Conservation (phyloP, 1,140 invertebrate genomes). For the Dryas iulia region DNA sequence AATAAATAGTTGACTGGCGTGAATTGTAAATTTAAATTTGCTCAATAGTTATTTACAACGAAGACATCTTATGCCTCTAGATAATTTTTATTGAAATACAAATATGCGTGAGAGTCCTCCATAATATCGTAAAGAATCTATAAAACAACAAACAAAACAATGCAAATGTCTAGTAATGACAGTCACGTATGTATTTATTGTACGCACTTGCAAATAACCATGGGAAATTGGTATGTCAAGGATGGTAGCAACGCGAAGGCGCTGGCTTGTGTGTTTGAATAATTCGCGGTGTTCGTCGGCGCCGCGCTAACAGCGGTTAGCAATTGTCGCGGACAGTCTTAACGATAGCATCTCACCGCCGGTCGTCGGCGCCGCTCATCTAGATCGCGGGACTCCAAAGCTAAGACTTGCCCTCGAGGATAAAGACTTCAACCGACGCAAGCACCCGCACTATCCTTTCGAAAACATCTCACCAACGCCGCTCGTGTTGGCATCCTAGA, state of each 20-base stretch:
- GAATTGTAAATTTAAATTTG: too few species aligned
- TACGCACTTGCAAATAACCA: constrained; percentile 31
- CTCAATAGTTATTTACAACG: neutral
- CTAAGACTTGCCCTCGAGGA: constrained; percentile 58
- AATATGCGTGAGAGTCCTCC: neutral
- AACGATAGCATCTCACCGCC: constrained; percentile 67
- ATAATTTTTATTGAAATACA: neutral
- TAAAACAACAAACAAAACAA: constrained; percentile 16
- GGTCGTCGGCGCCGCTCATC: constrained; percentile 59
- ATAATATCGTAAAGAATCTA: constrained; percentile 16
- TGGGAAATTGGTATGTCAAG: constrained; percentile 54
- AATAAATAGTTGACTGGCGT: too few species aligned
- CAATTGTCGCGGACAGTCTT: constrained; percentile 70
- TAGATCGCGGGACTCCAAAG: constrained; percentile 72
- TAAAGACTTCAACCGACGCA: constrained; percentile 66
- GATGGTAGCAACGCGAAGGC: constrained; percentile 40
- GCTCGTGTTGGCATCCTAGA: constrained; percentile 67
- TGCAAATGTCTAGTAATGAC: constrained; percentile 16
- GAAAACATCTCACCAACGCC: constrained; percentile 48
- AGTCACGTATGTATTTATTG: constrained; percentile 29
- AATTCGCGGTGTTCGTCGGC: constrained; percentile 62
- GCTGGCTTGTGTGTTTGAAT: constrained; percentile 47
- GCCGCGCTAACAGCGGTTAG: constrained; percentile 53
- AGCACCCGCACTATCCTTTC: constrained; percentile 65
- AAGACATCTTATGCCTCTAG: neutral